phyloP scores from a whole-genome alignment of 92 coral and sea anemone genomes.

The Diadumene lineata region DNA sequence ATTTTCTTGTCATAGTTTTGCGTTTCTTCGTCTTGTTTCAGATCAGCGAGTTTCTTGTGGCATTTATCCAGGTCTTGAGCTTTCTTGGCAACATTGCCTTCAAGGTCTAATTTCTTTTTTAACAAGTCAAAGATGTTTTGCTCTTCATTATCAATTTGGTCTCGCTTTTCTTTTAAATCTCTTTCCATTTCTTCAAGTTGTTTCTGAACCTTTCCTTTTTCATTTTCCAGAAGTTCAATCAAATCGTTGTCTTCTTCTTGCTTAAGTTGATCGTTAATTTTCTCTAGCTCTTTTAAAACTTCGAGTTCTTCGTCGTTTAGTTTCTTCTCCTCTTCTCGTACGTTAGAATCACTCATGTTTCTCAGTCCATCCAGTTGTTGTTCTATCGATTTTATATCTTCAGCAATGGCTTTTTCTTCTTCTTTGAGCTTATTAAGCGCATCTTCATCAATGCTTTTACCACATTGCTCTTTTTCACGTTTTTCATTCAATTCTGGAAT shows the following conservation, averaged over 20 bases:
- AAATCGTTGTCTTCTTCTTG: conserved; percentile 50
- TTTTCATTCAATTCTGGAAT: conserved; percentile 66
- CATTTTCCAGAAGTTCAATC: conserved; percentile 47
- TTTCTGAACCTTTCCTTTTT: conserved; percentile 45
- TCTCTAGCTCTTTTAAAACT: conserved; percentile 46
- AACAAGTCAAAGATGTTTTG: conserved; percentile 36
- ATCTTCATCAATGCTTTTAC: conserved; percentile 24
- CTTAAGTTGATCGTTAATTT: conserved; percentile 46
- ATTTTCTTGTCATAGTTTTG: background rate
- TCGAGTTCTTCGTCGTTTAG: conserved; percentile 49
- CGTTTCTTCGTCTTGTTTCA: conserved; percentile 1
- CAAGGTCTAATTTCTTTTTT: conserved; percentile 55
- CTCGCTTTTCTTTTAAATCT: conserved; percentile 37
- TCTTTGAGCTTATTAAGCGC: conserved; percentile 22
- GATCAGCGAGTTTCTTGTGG: conserved; percentile 25
- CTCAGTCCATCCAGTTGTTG: conserved; percentile 23
- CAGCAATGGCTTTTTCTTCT: conserved; percentile 41
- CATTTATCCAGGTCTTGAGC: conserved; percentile 30
- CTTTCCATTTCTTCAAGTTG: conserved; percentile 63
- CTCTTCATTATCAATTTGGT: conserved; percentile 28
- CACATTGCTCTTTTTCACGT: conserved; percentile 8
- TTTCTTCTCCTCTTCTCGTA: conserved; percentile 37
- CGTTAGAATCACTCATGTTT: conserved; percentile 26
- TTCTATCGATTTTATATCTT: conserved; percentile 28
- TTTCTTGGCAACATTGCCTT: conserved; percentile 52